A percentile compares a stretch with the other conserved stretches of the same genome.
phyloP scores from a whole-genome alignment of 2,888 invertebrate genomes.

The Meteorus colon region DNA sequence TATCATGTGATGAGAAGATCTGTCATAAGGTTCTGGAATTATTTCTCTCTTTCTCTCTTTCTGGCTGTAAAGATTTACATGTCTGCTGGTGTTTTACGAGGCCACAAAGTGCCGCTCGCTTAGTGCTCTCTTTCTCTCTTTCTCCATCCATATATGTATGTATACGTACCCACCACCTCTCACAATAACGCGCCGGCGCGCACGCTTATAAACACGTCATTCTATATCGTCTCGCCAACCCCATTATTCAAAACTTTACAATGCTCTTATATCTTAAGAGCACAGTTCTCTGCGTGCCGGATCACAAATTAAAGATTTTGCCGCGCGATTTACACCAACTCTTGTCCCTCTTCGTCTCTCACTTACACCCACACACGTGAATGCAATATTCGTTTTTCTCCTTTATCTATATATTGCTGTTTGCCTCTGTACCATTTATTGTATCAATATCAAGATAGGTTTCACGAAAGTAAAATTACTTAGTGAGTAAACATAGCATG shows the following conservation, averaged over 20 bases:
- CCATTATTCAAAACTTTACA: conserved; percentile 65
- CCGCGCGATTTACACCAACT: conserved; percentile 43
- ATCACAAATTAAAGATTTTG: conserved; percentile 54
- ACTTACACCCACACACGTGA: background rate
- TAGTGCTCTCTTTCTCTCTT: conserved; percentile 44
- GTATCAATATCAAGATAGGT: conserved; percentile 27
- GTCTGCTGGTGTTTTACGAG: conserved; percentile 70
- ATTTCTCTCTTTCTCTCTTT: conserved; percentile 45
- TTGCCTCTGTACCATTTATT: conserved; percentile 24
- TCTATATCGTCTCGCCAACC: conserved; percentile 57
- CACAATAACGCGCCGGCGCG: conserved; percentile 24
- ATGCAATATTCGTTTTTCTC: background rate
- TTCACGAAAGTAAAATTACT: conserved; percentile 13
- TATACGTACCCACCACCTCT: conserved; percentile 42
- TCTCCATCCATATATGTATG: background rate
- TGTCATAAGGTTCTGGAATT: conserved; percentile 65
- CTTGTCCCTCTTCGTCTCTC: conserved; percentile 1
- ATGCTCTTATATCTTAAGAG: conserved; percentile 51
- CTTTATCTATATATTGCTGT: conserved; percentile 2
- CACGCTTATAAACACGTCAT: conserved; percentile 66
- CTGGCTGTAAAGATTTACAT: conserved; percentile 70
- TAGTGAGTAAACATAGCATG: conserved; percentile 5
- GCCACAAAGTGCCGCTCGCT: conserved; percentile 70
- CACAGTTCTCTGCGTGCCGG: conserved; percentile 34
- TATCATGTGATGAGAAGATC: conserved; percentile 58